Conservation (phyloP, 2,888 invertebrate genomes). For the Hartigia nigra region DNA sequence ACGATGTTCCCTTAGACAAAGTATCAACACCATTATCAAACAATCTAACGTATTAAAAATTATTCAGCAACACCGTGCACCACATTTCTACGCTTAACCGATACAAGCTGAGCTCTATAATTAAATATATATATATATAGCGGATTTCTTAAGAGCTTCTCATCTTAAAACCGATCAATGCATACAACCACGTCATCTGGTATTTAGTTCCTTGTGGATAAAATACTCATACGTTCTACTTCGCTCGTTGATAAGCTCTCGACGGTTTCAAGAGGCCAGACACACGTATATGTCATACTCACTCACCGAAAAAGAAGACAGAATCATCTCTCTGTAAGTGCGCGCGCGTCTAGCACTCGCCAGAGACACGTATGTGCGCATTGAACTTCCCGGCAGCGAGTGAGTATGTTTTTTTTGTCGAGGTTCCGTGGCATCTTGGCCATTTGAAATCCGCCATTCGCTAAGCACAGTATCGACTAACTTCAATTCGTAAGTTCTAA, state of each 20-base stretch:
- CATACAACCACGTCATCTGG: background rate
- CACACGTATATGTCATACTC: slow-evolving; percentile 18
- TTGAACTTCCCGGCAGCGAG: slow-evolving; percentile 57
- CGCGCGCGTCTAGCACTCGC: slow-evolving; percentile 17
- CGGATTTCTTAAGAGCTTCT: background rate
- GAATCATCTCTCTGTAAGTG: slow-evolving; percentile 1
- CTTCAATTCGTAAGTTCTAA: background rate
- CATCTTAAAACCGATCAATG: background rate
- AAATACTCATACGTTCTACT: background rate
- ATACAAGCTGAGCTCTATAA: background rate
- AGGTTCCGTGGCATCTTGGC: background rate
- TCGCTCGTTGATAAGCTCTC: background rate
- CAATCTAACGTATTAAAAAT: background rate
- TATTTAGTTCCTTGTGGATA: background rate
- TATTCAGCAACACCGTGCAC: background rate
- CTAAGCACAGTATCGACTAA: background rate
- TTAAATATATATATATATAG: background rate
- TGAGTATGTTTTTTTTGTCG: background rate
- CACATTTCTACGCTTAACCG: background rate
- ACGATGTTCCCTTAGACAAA: background rate
- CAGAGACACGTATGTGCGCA: slow-evolving; percentile 57
- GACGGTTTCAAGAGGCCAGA: slow-evolving; percentile 3
- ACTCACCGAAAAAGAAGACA: slow-evolving; percentile 14
- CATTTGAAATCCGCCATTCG: background rate
- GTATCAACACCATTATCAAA: background rate